phyloP scores from a whole-genome alignment of 2,888 invertebrate species.

The Alloscopus bannaensis region DNA sequence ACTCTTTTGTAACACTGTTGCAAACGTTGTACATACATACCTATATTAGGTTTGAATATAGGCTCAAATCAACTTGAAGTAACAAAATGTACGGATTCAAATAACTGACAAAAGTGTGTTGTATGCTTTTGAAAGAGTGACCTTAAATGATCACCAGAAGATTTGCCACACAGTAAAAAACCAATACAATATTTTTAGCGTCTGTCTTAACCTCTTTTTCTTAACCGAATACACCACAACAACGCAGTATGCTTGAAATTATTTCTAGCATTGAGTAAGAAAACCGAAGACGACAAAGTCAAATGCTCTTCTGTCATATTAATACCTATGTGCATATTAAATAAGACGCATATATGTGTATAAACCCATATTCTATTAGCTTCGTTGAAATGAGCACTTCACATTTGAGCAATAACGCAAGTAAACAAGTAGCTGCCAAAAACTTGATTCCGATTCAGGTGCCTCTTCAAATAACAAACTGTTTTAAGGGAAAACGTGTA shows the following conservation, averaged over 20 bases:
- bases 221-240: not conserved
- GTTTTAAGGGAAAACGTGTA: not conserved
- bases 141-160: constrained; percentile 39
- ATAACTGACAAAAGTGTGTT: too few relatives aligned
- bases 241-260: constrained; percentile 21
- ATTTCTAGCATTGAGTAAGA: constrained; percentile 42
- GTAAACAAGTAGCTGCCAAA: not conserved
- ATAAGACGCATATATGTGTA: not conserved
- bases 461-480: not conserved
- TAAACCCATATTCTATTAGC: not conserved
- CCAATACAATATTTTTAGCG: not conserved
- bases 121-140: too few relatives aligned
- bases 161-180: constrained; percentile 12
- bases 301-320: not conserved
- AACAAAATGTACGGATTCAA: not conserved
- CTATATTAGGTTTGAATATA: too few relatives aligned
- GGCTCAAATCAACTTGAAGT: not conserved
- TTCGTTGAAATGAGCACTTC: not conserved
- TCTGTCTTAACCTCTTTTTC: not conserved
- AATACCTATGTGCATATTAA: not conserved
- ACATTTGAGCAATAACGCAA: not conserved
- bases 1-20: too few relatives aligned
- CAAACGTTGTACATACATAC: too few relatives aligned
- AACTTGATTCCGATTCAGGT: not conserved
- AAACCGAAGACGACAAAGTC: constrained; percentile 37